Percentiles rank a stretch among this genome's conserved stretches.
These are phyloP conservation scores for Buceros bicornis DNA, from an alignment of 2,797 vertebrate species.

Conservation along the genomic window DNA sequence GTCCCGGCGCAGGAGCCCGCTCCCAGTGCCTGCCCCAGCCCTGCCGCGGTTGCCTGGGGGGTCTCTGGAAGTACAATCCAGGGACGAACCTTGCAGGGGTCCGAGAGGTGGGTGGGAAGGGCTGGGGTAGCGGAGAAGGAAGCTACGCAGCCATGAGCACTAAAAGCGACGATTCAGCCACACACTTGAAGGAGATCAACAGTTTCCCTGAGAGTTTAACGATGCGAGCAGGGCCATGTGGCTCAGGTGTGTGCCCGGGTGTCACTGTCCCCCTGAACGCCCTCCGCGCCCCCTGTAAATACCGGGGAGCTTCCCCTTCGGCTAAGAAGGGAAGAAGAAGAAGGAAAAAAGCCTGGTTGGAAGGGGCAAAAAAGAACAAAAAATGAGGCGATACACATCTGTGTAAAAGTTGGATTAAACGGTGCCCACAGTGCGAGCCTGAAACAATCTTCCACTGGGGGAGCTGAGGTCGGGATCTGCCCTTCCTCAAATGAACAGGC, in stretches of 20 bases:
- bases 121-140: too few species aligned
- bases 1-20: background rate
- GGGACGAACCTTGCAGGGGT: background rate
- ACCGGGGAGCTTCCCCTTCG: background rate
- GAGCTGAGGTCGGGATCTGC: background rate
- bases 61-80: background rate
- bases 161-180: background rate
- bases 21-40: background rate
- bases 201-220: conserved; percentile 32
- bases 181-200: conserved; percentile 11
- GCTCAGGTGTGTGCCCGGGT: background rate
- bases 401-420: background rate
- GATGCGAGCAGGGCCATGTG: background rate
- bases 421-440: background rate
- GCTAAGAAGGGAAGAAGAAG: background rate
- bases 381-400: background rate
- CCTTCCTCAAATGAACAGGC: background rate
- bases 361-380: background rate
- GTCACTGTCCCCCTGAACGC: background rate
- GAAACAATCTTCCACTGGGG: background rate
- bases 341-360: background rate
- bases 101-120: accelerated
- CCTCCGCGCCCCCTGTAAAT: background rate
- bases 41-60: background rate
- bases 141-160: background rate